Evolutionary conservation across 2,888 invertebrate genomes (phyloP).

Genomic region (Cenopis cana): DNA sequence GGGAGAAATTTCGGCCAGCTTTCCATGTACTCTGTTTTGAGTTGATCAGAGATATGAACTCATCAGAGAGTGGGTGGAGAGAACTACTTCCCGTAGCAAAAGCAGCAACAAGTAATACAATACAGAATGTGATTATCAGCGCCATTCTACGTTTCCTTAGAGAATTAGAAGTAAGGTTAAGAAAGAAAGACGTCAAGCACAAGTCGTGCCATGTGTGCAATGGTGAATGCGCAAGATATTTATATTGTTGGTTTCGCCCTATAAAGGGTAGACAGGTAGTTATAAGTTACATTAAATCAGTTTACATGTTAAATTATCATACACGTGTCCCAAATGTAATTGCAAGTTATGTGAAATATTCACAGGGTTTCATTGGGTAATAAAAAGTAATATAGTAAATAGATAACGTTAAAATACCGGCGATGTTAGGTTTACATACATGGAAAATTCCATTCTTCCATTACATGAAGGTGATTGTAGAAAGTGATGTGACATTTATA

Average conservation of each 20-base stretch:
- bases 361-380: neutral
- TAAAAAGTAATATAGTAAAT: neutral
- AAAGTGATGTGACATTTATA: too few species aligned
- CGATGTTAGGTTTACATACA: too few species aligned
- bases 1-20: conserved; percentile 91
- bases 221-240: neutral
- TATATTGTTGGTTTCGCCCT: neutral
- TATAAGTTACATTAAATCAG: neutral
- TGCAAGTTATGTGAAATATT: neutral
- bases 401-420: too few species aligned
- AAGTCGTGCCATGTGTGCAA: neutral
- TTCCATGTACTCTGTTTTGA: conserved; percentile 88
- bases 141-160: neutral
- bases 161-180: neutral
- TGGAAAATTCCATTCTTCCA: neutral
- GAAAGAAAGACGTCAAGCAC: neutral
- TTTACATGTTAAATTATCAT: conserved; percentile 52
- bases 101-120: conserved; percentile 49
- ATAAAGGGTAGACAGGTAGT: neutral
- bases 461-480: too few species aligned
- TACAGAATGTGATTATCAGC: neutral
- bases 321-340: conserved; percentile 37
- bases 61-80: conserved; percentile 87
- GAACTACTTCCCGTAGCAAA: conserved; percentile 54
- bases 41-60: conserved; percentile 90